These are phyloP conservation scores for Drosophila rellima DNA, from an alignment of 2,888 invertebrate genomes.

Conservation along the genomic window DNA sequence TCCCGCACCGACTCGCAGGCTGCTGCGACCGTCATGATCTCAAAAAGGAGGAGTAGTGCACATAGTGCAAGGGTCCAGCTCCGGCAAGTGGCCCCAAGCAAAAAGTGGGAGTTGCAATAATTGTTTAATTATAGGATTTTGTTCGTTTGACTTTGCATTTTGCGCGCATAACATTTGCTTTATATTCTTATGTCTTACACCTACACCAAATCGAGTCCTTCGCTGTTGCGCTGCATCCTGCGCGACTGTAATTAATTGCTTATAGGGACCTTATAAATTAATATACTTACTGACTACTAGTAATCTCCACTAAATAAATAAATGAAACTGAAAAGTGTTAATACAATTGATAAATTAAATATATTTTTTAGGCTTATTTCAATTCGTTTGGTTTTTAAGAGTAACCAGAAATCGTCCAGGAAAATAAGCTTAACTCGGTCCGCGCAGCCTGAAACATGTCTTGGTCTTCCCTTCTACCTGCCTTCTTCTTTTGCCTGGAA, in stretches of 20 bases:
- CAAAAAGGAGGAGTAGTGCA: slow-evolving; percentile 86
- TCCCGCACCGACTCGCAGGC: slow-evolving; percentile 27
- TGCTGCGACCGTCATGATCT: slow-evolving; percentile 79
- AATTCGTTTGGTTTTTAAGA: slow-evolving; percentile 10
- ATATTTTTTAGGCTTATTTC: neutral
- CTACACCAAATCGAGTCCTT: slow-evolving; percentile 48
- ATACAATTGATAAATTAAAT: neutral
- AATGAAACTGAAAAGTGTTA: neutral
- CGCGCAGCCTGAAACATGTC: slow-evolving; percentile 30
- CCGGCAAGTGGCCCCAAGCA: slow-evolving; percentile 83
- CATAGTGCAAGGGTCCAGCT: slow-evolving; percentile 82
- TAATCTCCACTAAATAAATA: neutral
- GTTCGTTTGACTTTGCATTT: slow-evolving; percentile 83
- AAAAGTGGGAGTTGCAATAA: slow-evolving; percentile 86
- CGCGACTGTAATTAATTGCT: too few species aligned
- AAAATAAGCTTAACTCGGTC: slow-evolving; percentile 1
- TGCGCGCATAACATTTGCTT: slow-evolving; percentile 77
- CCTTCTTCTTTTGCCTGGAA: slow-evolving; percentile 43
- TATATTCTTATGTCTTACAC: slow-evolving; percentile 67
- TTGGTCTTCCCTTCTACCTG: slow-evolving; percentile 42
- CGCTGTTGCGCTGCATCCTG: slow-evolving; percentile 9
- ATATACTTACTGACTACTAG: neutral
- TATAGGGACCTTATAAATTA: neutral
- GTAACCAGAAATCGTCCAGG: slow-evolving; percentile 25
- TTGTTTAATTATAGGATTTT: slow-evolving; percentile 86